A percentile compares a stretch with the other conserved stretches of the same genome.
phyloP scores from a whole-genome alignment of 2,888 invertebrate species.

The Crematogaster levior region DNA sequence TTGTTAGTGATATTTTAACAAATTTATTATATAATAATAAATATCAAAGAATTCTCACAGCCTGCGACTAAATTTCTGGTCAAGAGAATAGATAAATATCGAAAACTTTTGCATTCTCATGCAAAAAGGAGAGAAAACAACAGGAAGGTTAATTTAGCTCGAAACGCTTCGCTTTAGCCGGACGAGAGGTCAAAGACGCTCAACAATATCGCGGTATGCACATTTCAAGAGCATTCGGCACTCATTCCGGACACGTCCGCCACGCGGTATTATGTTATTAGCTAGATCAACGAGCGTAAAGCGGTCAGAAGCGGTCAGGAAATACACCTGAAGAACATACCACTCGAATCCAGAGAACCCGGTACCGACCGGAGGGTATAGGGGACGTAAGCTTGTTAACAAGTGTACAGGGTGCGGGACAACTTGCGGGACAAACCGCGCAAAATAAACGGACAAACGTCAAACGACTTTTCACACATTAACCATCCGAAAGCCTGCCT shows the following conservation, averaged over 20 bases:
- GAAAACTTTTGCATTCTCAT: neutral
- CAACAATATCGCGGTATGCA: constrained; percentile 70
- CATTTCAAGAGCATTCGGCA: constrained; percentile 71
- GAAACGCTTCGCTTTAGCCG: constrained; percentile 68
- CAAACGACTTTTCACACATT: constrained; percentile 73
- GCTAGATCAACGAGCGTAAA: constrained; percentile 78
- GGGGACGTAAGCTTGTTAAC: constrained; percentile 70
- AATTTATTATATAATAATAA: neutral
- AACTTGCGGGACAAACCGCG: constrained; percentile 58
- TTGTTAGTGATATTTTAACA: neutral
- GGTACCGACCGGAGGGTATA: constrained; percentile 33
- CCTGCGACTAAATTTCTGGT: neutral
- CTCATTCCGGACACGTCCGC: constrained; percentile 73
- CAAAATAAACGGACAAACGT: constrained; percentile 70
- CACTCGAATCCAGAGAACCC: constrained; percentile 63
- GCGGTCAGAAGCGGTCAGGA: constrained; percentile 74
- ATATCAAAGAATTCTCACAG: neutral
- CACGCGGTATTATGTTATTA: constrained; percentile 77
- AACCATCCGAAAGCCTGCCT: constrained; percentile 46
- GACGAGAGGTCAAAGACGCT: constrained; percentile 76
- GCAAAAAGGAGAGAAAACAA: neutral
- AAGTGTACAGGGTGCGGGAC: constrained; percentile 56
- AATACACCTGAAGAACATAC: constrained; percentile 66
- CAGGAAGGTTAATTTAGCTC: constrained; percentile 64
- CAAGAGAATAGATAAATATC: neutral